These are phyloP conservation scores for Leptodactylus fuscus DNA, from an alignment of 2,113 vertebrate genomes.

Conservation along the genomic window DNA sequence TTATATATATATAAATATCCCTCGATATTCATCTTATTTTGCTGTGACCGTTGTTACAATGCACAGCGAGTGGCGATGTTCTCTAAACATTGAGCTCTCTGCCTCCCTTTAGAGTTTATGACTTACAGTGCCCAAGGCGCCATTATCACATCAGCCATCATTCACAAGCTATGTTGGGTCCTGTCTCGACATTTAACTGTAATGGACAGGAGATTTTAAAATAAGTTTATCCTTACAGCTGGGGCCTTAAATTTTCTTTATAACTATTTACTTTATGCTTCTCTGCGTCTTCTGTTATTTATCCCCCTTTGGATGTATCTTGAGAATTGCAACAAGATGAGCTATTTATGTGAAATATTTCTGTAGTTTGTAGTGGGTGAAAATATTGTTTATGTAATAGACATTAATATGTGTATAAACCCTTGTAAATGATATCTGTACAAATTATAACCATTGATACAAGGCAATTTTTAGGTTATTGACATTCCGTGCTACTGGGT, in stretches of 20 bases:
- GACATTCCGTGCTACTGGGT: not conserved
- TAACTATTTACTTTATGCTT: constrained; percentile 51
- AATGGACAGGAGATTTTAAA: constrained; percentile 64
- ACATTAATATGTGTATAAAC: not conserved
- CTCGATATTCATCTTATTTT: constrained; percentile 37
- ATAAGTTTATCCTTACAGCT: constrained; percentile 66
- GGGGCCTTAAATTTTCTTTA: constrained; percentile 62
- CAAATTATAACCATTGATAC: not conserved
- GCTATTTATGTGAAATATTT: constrained; percentile 30
- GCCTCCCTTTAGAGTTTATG: constrained; percentile 63
- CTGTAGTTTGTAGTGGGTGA: not conserved
- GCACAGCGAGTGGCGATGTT: constrained; percentile 57
- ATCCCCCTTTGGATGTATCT: constrained; percentile 26
- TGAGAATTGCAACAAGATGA: not conserved
- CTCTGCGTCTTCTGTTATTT: constrained; percentile 44
- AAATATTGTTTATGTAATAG: not conserved
- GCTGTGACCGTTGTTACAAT: constrained; percentile 50
- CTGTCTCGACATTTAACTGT: constrained; percentile 66
- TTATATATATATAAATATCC: constrained; percentile 24
- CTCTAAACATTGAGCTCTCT: constrained; percentile 62
- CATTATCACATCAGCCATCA: constrained; percentile 63
- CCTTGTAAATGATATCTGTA: not conserved
- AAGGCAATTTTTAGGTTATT: not conserved
- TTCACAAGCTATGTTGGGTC: constrained; percentile 63
- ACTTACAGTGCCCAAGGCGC: constrained; percentile 60